Evolutionary conservation across 1,140 invertebrate genomes (phyloP).

Genomic region (Diachasma alloeum): DNA sequence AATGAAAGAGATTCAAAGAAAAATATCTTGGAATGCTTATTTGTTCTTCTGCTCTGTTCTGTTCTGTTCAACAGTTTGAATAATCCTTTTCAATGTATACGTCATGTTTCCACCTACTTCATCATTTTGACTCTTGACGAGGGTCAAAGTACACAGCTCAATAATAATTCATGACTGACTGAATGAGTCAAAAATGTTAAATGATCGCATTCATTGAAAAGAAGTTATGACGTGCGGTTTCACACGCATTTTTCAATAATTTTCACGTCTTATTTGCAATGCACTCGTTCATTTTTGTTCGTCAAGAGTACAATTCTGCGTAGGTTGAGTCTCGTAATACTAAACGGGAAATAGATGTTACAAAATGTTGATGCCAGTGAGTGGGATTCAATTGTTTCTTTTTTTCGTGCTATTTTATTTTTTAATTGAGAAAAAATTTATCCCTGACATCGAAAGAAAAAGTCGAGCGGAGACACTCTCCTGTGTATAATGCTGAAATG

Average conservation of each 20-base stretch:
- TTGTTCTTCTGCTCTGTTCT: neutral
- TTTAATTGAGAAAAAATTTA: neutral
- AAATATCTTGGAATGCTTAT: neutral
- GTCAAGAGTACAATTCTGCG: neutral
- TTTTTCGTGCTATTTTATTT: neutral
- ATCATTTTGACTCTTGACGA: neutral
- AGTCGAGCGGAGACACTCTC: neutral
- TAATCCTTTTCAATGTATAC: neutral
- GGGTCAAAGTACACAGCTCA: neutral
- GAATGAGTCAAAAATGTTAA: neutral
- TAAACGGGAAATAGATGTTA: neutral
- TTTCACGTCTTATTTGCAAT: neutral
- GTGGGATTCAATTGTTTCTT: too few species aligned
- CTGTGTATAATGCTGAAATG: neutral
- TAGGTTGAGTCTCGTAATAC: neutral
- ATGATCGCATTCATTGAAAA: neutral
- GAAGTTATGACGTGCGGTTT: neutral
- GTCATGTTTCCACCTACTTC: neutral
- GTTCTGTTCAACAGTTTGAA: neutral
- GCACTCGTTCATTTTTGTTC: neutral
- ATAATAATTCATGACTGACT: neutral
- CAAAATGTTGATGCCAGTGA: neutral
- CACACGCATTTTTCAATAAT: neutral
- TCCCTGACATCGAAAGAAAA: constrained; percentile 11
- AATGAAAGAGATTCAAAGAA: neutral